These are phyloP conservation scores for Prionailurus viverrinus DNA, from an alignment of 2,113 vertebrate species.

Conservation along the genomic window DNA sequence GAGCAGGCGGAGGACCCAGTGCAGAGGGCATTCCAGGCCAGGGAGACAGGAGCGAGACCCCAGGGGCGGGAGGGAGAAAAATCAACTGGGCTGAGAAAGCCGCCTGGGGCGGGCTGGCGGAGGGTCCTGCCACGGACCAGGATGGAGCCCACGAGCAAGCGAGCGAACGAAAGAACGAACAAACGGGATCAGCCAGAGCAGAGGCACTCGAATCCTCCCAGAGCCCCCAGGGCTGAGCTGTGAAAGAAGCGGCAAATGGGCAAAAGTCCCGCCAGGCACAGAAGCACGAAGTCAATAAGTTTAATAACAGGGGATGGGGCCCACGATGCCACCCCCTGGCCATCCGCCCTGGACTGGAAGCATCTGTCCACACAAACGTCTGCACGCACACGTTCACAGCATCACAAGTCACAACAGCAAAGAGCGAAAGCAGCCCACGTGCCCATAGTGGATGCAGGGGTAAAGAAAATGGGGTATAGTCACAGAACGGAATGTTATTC, in stretches of 20 bases:
- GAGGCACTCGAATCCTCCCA: background rate
- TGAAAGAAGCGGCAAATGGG: constrained; percentile 61
- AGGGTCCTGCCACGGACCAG: background rate
- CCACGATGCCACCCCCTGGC: accelerated
- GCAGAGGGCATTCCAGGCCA: background rate
- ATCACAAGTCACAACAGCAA: accelerated
- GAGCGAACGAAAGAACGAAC: too few relatives aligned
- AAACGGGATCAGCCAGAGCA: accelerated
- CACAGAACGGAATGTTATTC: accelerated
- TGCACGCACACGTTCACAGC: accelerated
- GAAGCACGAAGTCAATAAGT: background rate
- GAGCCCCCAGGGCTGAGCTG: background rate
- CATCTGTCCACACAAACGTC: too few relatives aligned
- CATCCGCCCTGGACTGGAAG: background rate
- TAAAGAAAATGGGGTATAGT: accelerated
- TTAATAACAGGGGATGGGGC: background rate
- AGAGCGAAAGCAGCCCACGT: accelerated
- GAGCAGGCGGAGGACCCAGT: background rate
- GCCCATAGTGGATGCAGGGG: accelerated
- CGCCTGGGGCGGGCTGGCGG: accelerated
- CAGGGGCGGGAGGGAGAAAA: background rate
- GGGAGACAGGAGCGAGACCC: background rate
- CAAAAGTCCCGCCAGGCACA: constrained; percentile 60
- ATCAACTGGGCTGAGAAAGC: background rate
- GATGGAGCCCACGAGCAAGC: too few relatives aligned